A percentile compares a stretch with the other conserved stretches of the same genome.
Conservation (phyloP, 2,113 vertebrate genomes). For the Prochilodus magdalenae region DNA sequence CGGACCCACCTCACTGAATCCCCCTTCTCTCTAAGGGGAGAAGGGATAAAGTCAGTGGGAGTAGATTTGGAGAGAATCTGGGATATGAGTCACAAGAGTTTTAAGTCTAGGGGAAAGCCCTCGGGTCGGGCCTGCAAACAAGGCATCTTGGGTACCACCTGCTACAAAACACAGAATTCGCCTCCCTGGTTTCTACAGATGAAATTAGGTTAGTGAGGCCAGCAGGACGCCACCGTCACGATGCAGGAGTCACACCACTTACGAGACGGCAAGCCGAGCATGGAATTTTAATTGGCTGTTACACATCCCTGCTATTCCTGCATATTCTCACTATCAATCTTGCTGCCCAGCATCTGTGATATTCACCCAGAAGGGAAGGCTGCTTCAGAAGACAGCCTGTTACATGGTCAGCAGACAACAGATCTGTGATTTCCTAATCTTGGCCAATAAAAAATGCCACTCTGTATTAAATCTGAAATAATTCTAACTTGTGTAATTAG, state of each 20-base stretch:
- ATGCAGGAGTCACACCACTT: constrained; percentile 1
- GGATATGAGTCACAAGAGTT: neutral
- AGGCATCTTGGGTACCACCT: neutral
- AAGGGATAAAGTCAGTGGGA: constrained; percentile 5
- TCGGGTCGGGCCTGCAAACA: neutral
- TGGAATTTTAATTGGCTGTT: constrained; percentile 20
- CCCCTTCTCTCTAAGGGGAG: neutral
- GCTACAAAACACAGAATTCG: no score
- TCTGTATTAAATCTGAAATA: no score
- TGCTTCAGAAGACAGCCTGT: neutral
- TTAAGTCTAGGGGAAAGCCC: constrained; percentile 5
- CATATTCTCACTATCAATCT: neutral
- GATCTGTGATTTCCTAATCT: neutral
- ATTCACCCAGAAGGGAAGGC: neutral
- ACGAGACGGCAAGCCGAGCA: neutral
- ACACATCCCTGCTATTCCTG: neutral
- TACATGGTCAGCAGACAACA: neutral
- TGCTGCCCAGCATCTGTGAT: neutral
- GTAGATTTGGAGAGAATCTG: neutral
- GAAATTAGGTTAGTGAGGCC: neutral
- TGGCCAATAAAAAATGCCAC: neutral
- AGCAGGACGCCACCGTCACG: neutral
- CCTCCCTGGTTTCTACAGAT: neutral
- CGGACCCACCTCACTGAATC: neutral
- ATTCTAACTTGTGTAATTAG: no score